These are phyloP conservation scores for Palloptera scutellata DNA, from an alignment of 2,888 invertebrate genomes.

Conservation along the genomic window DNA sequence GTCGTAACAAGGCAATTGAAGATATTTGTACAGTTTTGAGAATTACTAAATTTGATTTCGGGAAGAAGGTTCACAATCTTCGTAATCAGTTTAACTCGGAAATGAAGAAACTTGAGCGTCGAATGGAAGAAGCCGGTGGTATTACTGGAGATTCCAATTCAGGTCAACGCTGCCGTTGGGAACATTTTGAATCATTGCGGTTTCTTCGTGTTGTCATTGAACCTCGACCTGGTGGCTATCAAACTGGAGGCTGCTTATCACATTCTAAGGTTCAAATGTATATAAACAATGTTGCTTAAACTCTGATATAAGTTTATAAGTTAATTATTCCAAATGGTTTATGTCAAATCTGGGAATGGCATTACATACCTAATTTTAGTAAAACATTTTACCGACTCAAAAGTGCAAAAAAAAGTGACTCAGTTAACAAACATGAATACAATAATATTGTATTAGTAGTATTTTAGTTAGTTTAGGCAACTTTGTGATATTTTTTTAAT, in stretches of 20 bases:
- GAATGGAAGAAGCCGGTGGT: constrained; percentile 49
- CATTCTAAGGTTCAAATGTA: constrained; percentile 6
- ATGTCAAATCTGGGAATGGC: too few species aligned
- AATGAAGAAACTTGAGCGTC: constrained; percentile 58
- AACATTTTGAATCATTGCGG: constrained; percentile 59
- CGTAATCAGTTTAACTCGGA: constrained; percentile 63
- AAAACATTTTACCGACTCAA: too few species aligned
- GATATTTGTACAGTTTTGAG: constrained; percentile 51
- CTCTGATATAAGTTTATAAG: too few species aligned
- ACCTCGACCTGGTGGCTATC: constrained; percentile 55
- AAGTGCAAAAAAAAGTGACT: too few species aligned
- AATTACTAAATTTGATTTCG: constrained; percentile 58
- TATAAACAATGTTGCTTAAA: too few species aligned
- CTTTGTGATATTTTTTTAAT: background rate
- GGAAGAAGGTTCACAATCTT: constrained; percentile 61
- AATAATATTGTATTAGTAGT: too few species aligned
- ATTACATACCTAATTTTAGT: too few species aligned
- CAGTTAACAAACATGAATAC: too few species aligned
- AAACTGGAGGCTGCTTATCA: constrained; percentile 27
- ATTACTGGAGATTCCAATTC: constrained; percentile 11
- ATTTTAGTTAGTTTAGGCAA: too few species aligned
- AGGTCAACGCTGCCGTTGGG: constrained; percentile 55
- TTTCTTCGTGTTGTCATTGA: constrained; percentile 58
- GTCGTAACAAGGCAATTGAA: constrained; percentile 54
- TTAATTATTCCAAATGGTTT: too few species aligned